Evolutionary conservation across 2,797 vertebrate species (phyloP), one percentile per base, ranked within the genome.

Genomic region (Anguilla anguilla): DNA sequence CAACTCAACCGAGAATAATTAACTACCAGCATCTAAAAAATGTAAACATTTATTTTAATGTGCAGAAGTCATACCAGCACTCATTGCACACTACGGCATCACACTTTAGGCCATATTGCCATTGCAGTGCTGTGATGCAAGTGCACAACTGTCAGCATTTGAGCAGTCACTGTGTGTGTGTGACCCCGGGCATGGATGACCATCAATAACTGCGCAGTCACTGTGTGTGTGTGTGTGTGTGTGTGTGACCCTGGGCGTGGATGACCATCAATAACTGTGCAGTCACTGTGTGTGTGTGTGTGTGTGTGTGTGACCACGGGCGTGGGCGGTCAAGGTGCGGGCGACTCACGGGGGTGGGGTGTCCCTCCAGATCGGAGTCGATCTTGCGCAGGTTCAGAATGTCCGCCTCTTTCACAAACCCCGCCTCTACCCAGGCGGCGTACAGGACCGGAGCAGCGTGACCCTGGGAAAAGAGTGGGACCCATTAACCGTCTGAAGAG

Each of bases 371-470:
- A 3, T 96, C 96, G 89, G 90, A 92, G 91, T 97, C 95, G 51
- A 97, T 89, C 92, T 97, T 97, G 74, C 97, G 95, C 87, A 97
- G 91, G 88, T 97, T 97, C 35, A 96, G 87, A 84, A 97, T 93
- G 0, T 96, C 95, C 0, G 95, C 91, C 89, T 96, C 93, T 59
- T 96, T 95, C 83, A 97, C 90, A 39, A 88, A 96, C n/a, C 95
- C 95, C 0, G 95, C 96, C 91, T 98, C 96, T 17, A 92, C 94
- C 96, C 97, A 97, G 43, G 95, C 96, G 64, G 96, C 97, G 84
- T 97, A 97, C 53, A 97, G 94, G 86, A 97, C 86, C 0, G 96
- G 96, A 13, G 96, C 95, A 89, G 96, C 96, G 85, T 96, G 96
- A 84, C 96, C 96, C 96, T 97, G 35, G 3, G 85, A 2, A 5